Conservation (phyloP, 2,113 vertebrate species). For the Chionodraco myersi region DNA sequence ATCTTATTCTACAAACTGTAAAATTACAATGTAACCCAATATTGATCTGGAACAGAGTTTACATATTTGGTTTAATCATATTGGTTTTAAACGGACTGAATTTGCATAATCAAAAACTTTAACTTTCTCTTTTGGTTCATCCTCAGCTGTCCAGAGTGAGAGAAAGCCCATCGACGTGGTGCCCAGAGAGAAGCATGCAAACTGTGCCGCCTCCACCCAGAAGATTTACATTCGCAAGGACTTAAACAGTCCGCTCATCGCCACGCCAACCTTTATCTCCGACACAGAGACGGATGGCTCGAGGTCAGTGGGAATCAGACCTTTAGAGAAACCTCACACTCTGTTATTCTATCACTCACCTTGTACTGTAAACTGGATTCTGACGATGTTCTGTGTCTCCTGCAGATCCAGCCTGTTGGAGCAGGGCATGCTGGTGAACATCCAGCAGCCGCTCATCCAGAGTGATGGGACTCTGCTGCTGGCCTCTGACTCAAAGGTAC, state of each 20-base stretch:
- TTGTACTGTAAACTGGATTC: slow-evolving; percentile 11
- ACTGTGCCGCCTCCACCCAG: slow-evolving; percentile 97
- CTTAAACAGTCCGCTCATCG: slow-evolving; percentile 94
- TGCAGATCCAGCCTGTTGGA: slow-evolving; percentile 93
- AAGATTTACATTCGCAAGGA: slow-evolving; percentile 99
- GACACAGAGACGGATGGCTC: slow-evolving; percentile 89
- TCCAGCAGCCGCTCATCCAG: slow-evolving; percentile 96
- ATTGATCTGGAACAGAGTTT: no score
- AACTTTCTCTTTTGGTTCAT: slow-evolving; percentile 32
- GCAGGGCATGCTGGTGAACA: slow-evolving; percentile 98
- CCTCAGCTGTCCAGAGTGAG: slow-evolving; percentile 96
- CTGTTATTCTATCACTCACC: neutral
- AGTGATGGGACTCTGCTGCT: slow-evolving; percentile 94
- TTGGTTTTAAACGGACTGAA: no score
- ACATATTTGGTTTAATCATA: no score
- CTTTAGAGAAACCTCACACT: neutral
- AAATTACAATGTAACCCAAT: no score
- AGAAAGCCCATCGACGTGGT: slow-evolving; percentile 93
- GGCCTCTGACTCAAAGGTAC: slow-evolving; percentile 93
- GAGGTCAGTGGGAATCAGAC: slow-evolving; percentile 81
- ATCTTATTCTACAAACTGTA: no score
- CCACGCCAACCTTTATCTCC: slow-evolving; percentile 96
- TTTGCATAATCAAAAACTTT: no score
- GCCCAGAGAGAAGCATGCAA: slow-evolving; percentile 94
- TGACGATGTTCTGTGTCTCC: slow-evolving; percentile 46